phyloP scores from a whole-genome alignment of 2,113 vertebrate species.

The Archilochus colubris region DNA sequence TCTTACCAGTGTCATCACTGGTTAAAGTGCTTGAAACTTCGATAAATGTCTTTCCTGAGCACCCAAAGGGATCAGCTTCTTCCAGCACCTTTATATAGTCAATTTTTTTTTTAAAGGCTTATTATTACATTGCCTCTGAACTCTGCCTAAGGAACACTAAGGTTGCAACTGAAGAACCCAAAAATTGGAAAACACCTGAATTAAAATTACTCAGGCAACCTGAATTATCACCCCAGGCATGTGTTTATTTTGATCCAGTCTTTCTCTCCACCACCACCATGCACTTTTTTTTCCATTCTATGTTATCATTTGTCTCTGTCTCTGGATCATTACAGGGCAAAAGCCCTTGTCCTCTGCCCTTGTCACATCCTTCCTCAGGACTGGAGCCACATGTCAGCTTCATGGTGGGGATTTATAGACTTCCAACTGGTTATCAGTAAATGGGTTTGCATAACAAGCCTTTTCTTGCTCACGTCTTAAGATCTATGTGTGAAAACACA shows the following conservation, averaged over 20 bases:
- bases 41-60: background rate
- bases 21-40: background rate
- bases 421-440: background rate
- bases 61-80: background rate
- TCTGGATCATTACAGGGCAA: background rate
- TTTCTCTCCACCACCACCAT: background rate
- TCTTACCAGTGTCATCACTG: background rate
- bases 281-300: background rate
- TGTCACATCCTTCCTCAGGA: background rate
- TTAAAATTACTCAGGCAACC: background rate
- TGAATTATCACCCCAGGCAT: background rate
- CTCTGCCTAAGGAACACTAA: background rate
- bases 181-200: background rate
- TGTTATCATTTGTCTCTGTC: background rate
- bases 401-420: background rate
- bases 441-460: background rate
- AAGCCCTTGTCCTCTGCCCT: background rate
- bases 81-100: background rate
- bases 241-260: background rate
- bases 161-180: background rate
- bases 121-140: background rate
- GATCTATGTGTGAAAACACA: slow-evolving; percentile 1
- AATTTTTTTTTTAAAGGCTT: background rate
- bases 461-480: background rate
- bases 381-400: accelerated